Evolutionary conservation across 2,888 invertebrate genomes (phyloP).

Genomic region (Pristionchus exspectatus): DNA sequence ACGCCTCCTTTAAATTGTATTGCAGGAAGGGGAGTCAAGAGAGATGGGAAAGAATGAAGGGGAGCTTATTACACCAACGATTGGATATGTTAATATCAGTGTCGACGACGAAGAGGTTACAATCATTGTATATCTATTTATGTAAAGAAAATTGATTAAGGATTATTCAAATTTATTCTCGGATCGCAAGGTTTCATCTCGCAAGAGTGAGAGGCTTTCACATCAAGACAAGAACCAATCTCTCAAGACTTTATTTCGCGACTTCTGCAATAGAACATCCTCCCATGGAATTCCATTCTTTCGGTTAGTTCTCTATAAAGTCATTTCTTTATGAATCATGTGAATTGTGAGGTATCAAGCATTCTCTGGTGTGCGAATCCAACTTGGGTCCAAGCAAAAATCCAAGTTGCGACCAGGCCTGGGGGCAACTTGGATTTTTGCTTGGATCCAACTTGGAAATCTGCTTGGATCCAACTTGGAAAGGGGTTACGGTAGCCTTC

Average conservation of each 20-base stretch:
- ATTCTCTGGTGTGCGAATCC: neutral
- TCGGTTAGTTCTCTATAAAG: conserved; percentile 61
- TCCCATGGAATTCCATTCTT: conserved; percentile 76
- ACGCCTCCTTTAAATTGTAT: no score
- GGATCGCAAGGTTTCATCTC: conserved; percentile 59
- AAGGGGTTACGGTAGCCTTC: no score
- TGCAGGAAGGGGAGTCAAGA: no score
- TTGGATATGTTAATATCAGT: conserved; percentile 40
- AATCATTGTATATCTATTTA: neutral
- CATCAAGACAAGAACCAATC: conserved; percentile 59
- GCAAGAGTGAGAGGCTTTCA: conserved; percentile 57
- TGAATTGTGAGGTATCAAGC: no score
- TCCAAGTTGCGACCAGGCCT: no score
- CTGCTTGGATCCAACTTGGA: no score
- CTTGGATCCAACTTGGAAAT: no score
- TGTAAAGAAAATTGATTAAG: neutral
- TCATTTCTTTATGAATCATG: no score
- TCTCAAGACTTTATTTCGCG: conserved; percentile 67
- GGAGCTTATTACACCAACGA: conserved; percentile 9
- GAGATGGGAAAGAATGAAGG: conserved; percentile 28
- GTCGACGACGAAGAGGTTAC: neutral
- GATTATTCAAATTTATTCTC: conserved; percentile 57
- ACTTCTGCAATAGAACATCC: conserved; percentile 78
- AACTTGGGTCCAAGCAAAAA: no score
- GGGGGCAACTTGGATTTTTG: no score